Evolutionary conservation across 2,797 vertebrate genomes (phyloP).

Genomic region (Hydrocynus forskahlii): DNA sequence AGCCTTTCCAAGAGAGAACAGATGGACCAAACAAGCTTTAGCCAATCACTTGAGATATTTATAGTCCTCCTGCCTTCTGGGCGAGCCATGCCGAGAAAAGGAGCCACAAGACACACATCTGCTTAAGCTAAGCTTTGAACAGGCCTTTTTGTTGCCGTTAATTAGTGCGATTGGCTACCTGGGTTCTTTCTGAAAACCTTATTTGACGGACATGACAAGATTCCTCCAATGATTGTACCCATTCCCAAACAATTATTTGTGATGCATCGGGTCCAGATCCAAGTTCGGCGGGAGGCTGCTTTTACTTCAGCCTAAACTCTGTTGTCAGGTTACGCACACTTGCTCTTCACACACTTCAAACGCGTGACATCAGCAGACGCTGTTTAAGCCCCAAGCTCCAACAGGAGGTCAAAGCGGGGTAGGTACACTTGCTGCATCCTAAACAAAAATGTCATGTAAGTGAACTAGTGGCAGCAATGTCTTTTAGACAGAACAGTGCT

Average conservation of each 20-base stretch:
- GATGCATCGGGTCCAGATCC: not conserved
- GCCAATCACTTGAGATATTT: conserved; percentile 74
- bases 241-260: not conserved
- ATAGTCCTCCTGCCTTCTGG: conserved; percentile 58
- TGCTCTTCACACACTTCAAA: not conserved
- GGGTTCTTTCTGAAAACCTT: not conserved
- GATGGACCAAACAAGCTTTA: conserved; percentile 73
- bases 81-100: conserved; percentile 19
- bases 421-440: not conserved
- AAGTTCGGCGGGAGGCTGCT: not conserved
- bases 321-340: not conserved
- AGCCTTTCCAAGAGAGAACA: conserved; percentile 66
- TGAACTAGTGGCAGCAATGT: not conserved
- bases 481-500: not conserved
- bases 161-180: conserved; percentile 8
- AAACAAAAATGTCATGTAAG: not conserved
- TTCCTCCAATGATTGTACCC: not conserved
- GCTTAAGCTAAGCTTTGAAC: conserved; percentile 20
- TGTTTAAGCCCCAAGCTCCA: not conserved
- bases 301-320: not conserved
- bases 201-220: not conserved
- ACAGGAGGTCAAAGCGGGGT: not conserved
- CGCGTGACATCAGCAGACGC: not conserved
- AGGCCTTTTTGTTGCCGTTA: conserved; percentile 14
- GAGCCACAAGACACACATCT: conserved; percentile 37